phyloP scores from a whole-genome alignment of 1,140 invertebrate species.

The Intoshia linei region DNA sequence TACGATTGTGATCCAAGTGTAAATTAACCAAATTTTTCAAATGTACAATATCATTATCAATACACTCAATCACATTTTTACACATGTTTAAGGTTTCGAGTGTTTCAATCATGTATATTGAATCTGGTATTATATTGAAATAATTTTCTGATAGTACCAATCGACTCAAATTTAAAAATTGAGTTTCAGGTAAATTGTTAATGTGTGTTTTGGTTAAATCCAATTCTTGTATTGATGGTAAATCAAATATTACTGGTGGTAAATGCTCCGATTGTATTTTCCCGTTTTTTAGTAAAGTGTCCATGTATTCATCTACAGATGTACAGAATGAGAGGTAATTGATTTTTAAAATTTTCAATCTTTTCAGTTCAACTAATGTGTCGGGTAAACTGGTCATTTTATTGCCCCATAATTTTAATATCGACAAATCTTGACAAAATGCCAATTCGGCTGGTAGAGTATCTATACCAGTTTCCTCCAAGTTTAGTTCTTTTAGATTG shows the following conservation, averaged over 20 bases:
- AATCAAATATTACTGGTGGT: slow-evolving; percentile 18
- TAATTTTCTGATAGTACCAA: slow-evolving; percentile 17
- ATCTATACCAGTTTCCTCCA: slow-evolving; percentile 18
- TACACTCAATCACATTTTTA: slow-evolving; percentile 11
- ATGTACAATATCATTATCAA: slow-evolving; percentile 14
- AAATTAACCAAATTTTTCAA: slow-evolving; percentile 12
- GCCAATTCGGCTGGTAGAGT: slow-evolving; percentile 19
- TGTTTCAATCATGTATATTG: slow-evolving; percentile 6
- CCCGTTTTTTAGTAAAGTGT: slow-evolving; percentile 14
- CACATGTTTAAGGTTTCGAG: slow-evolving; percentile 16
- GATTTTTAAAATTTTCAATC: slow-evolving; percentile 13
- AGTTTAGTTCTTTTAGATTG: slow-evolving; percentile 13
- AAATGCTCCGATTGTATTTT: slow-evolving; percentile 22
- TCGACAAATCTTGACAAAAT: slow-evolving; percentile 18
- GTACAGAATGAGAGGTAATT: slow-evolving; percentile 17
- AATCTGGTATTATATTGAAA: slow-evolving; percentile 12
- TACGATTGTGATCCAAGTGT: slow-evolving; percentile 12
- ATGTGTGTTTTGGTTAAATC: slow-evolving; percentile 19
- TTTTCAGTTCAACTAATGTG: slow-evolving; percentile 14
- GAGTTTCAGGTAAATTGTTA: slow-evolving; percentile 16
- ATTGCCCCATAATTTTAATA: slow-evolving; percentile 19
- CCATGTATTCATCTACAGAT: slow-evolving; percentile 16
- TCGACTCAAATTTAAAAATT: slow-evolving; percentile 12
- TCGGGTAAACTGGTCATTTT: slow-evolving; percentile 19
- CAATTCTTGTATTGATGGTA: slow-evolving; percentile 13